Evolutionary conservation across 2,113 vertebrate genomes (phyloP).

Genomic region (Clupea harengus): DNA sequence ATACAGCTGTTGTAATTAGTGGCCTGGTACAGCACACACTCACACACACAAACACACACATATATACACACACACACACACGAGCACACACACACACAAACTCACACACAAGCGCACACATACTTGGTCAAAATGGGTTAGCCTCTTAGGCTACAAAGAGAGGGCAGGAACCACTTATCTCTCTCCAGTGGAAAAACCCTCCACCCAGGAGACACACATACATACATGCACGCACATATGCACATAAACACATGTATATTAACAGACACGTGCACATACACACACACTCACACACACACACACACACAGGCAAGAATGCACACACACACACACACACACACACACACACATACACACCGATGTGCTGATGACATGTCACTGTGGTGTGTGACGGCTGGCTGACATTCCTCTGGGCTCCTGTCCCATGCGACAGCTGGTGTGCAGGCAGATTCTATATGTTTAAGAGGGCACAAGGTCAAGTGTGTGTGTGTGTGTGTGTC

Average conservation of each 20-base stretch:
- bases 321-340: background rate
- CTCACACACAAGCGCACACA: background rate
- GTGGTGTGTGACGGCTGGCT: background rate
- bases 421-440: background rate
- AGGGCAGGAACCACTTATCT: conserved; percentile 15
- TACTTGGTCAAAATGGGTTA: conserved; percentile 3
- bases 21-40: background rate
- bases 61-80: background rate
- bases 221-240: background rate
- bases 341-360: background rate
- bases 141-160: background rate
- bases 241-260: conserved; percentile 13
- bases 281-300: background rate
- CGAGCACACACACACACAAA: background rate
- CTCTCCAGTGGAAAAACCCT: background rate
- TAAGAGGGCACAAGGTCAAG: conserved; percentile 18
- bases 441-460: conserved; percentile 27
- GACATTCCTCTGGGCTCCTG: background rate
- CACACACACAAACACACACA: background rate
- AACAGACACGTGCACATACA: background rate
- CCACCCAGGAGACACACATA: background rate
- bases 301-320: too few relatives aligned
- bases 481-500: conserved; percentile 13
- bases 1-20: conserved; percentile 14
- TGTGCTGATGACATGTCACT: background rate